Conservation (phyloP, 2,797 vertebrate genomes). For the Limosa lapponica region DNA sequence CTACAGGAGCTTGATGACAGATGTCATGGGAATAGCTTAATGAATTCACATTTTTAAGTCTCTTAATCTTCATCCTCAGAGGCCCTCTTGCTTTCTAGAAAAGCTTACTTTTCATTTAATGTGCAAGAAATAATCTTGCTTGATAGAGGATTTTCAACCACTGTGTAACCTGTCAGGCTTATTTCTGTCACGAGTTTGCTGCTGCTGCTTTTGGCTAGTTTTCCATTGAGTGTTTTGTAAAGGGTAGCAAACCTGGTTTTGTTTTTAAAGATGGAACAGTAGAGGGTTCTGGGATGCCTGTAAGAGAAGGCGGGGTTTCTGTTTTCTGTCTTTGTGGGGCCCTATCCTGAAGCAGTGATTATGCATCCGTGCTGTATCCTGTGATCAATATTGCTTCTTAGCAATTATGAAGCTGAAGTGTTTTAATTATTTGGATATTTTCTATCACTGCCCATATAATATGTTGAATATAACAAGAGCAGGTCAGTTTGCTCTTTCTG, state of each 20-base stretch:
- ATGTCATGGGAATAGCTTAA: constrained; percentile 15
- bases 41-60: constrained; percentile 22
- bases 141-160: not conserved
- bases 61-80: constrained; percentile 19
- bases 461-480: not conserved
- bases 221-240: not conserved
- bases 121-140: constrained; percentile 42
- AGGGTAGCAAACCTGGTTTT: not conserved
- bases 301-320: not conserved
- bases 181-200: not conserved
- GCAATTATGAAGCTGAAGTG: not conserved
- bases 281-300: not conserved
- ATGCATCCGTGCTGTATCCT: not conserved
- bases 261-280: not conserved
- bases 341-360: not conserved
- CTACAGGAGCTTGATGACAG: not conserved
- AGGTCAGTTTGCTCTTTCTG: not conserved
- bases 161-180: not conserved
- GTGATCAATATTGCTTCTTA: not conserved
- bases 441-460: not conserved
- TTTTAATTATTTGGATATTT: not conserved
- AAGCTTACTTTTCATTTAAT: constrained; percentile 16
- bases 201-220: constrained; percentile 3
- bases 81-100: constrained; percentile 35
- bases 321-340: not conserved